These are phyloP conservation scores for Morelia viridis DNA, from an alignment of 2,797 vertebrate species.

Conservation along the genomic window DNA sequence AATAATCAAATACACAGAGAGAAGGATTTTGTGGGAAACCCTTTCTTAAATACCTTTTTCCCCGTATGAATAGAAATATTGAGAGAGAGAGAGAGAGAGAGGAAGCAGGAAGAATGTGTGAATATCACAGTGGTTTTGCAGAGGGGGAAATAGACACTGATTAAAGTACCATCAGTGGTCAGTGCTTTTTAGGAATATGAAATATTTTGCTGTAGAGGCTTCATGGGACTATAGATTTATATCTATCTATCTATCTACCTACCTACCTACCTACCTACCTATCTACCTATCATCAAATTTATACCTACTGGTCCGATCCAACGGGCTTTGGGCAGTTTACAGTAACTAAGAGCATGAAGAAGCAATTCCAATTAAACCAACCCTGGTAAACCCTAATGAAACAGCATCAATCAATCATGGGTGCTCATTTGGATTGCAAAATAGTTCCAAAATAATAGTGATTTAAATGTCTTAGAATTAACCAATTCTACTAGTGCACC, in stretches of 20 bases:
- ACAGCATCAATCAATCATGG: too few species aligned
- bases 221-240: neutral
- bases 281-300: too few species aligned
- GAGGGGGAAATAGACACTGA: neutral
- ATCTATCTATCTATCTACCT: neutral
- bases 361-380: too few species aligned
- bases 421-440: neutral
- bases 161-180: neutral
- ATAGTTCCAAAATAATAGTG: neutral
- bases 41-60: neutral
- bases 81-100: too few species aligned
- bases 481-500: slow-evolving; percentile 10
- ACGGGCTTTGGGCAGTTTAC: too few species aligned
- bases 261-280: neutral
- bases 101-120: neutral
- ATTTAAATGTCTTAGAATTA: neutral
- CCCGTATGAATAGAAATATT: too few species aligned
- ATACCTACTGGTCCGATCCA: too few species aligned
- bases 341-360: too few species aligned
- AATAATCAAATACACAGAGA: neutral
- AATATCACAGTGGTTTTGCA: neutral
- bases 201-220: neutral
- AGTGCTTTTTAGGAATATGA: neutral
- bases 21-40: neutral
- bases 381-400: too few species aligned